Conservation (phyloP, 2,113 vertebrate genomes). For the Oophaga pumilio region DNA sequence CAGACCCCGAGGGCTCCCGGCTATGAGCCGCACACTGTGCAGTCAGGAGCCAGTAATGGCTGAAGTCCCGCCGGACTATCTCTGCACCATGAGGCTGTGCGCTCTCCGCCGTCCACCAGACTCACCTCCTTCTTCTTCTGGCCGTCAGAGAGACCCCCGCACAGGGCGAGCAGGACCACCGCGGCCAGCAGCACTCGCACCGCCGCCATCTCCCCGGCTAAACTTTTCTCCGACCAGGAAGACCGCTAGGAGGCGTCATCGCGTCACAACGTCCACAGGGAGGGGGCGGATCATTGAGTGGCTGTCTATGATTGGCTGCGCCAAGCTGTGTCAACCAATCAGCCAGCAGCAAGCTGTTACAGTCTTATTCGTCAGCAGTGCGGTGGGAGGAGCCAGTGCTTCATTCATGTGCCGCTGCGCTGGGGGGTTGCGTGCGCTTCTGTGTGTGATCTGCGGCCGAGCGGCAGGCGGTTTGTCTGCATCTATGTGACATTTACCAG, state of each 20-base stretch:
- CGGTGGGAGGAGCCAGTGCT: background rate
- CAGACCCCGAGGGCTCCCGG: too few relatives aligned
- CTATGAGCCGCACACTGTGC: too few relatives aligned
- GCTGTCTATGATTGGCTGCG: background rate
- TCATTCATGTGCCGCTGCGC: background rate
- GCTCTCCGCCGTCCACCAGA: background rate
- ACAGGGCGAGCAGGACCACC: slow-evolving; percentile 59
- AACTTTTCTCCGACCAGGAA: slow-evolving; percentile 17
- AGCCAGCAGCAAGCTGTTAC: slow-evolving; percentile 49
- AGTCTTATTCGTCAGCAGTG: slow-evolving; percentile 36
- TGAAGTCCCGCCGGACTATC: background rate
- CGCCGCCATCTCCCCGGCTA: slow-evolving; percentile 54
- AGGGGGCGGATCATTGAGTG: background rate
- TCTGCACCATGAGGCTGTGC: background rate
- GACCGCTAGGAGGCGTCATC: background rate
- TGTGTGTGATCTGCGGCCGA: too few relatives aligned
- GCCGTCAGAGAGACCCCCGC: slow-evolving; percentile 60
- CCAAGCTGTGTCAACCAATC: background rate
- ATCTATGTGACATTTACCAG: too few relatives aligned
- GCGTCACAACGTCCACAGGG: background rate
- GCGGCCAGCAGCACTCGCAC: slow-evolving; percentile 10
- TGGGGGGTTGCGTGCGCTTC: too few relatives aligned
- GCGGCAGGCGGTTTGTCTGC: too few relatives aligned
- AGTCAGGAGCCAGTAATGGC: background rate
- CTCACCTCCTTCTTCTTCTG: slow-evolving; percentile 85